Base-by-base conservation (phyloP, 2,888 invertebrate species). In the Microctonus hyperodae region DNA sequence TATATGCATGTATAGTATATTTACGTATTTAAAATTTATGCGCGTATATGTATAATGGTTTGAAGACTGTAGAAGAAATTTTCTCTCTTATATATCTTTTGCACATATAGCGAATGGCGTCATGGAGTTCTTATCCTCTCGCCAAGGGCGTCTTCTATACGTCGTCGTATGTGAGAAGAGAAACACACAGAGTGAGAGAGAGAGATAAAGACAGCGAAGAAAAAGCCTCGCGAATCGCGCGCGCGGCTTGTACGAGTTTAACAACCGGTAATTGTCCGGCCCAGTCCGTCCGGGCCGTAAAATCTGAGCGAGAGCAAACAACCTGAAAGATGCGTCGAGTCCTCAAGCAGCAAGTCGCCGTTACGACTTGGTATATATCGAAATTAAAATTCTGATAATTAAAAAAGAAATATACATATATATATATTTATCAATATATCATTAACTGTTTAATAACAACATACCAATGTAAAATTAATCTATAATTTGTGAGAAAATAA, bases 241-340 rank as follows among this genome's bases (percentile, higher is more conserved):
- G 61, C 68, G 65, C 60, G 50, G 66, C 64, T 70, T 67, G 68
- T 69, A 69, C 59, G 75, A 76, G 75, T 80, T 79, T 80, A 80
- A 79, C 79, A 80, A 79, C 79, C 79, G 76, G 80, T 79, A 79
- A 79, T 79, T 80, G 80, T 80, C 75, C 79, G 73, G 74, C 70
- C 75, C 71, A 74, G 74, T 74, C 76, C 75, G 78, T 77, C 74
- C 74, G 74, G 75, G 78, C 80, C 77, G 79, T 79, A 80, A 79
- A 79, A 80, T 80, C 77, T 75, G 71, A 76, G 73, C 75, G 75
- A 73, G 80, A 78, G 78, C 79, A 79, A 80, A 80, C 80, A 79
- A 78, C 77, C 73, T 71, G 73, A 68, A 61, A 67, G 67, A 67
- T 70, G 53, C 57, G 48, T 50, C 33, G 61, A 23, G 67, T 33